Conservation (phyloP, 2,888 invertebrate species). For the Thymelicus sylvestris region DNA sequence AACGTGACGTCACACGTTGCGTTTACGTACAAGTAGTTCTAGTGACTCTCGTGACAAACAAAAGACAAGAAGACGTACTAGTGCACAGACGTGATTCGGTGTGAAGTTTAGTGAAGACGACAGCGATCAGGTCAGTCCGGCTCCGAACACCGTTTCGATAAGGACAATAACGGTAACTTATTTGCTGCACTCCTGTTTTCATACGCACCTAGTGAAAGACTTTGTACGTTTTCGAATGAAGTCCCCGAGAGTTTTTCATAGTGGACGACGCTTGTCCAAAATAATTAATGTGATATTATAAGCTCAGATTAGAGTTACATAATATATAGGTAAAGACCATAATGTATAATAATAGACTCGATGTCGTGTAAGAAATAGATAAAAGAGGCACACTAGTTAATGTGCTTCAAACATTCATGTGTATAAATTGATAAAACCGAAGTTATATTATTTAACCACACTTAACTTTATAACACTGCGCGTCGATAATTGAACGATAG, state of each 20-base stretch:
- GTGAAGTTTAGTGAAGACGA: slow-evolving; percentile 27
- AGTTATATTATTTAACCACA: slow-evolving; percentile 23
- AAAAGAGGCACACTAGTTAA: slow-evolving; percentile 26
- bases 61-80: slow-evolving; percentile 43
- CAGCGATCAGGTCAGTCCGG: slow-evolving; percentile 12
- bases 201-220: slow-evolving; percentile 31
- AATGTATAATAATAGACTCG: slow-evolving; percentile 68
- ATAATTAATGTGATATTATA: slow-evolving; percentile 79
- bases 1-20: slow-evolving; percentile 1
- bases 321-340: slow-evolving; percentile 54
- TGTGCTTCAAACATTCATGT: slow-evolving; percentile 24
- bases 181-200: slow-evolving; percentile 42
- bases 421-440: slow-evolving; percentile 29
- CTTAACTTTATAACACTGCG: slow-evolving; percentile 20
- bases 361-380: slow-evolving; percentile 71
- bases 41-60: slow-evolving; percentile 44
- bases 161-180: slow-evolving; percentile 39
- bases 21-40: slow-evolving; percentile 28
- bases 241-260: slow-evolving; percentile 39
- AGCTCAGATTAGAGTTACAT: slow-evolving; percentile 63
- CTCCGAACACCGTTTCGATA: slow-evolving; percentile 11
- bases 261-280: slow-evolving; percentile 63
- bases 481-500: slow-evolving; percentile 7
- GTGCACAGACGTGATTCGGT: slow-evolving; percentile 39
- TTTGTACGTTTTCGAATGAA: slow-evolving; percentile 18